A percentile compares a stretch with the other conserved stretches of the same genome.
These are phyloP conservation scores for Anabacerthia variegaticeps DNA, from an alignment of 2,797 vertebrate genomes.

Conservation along the genomic window DNA sequence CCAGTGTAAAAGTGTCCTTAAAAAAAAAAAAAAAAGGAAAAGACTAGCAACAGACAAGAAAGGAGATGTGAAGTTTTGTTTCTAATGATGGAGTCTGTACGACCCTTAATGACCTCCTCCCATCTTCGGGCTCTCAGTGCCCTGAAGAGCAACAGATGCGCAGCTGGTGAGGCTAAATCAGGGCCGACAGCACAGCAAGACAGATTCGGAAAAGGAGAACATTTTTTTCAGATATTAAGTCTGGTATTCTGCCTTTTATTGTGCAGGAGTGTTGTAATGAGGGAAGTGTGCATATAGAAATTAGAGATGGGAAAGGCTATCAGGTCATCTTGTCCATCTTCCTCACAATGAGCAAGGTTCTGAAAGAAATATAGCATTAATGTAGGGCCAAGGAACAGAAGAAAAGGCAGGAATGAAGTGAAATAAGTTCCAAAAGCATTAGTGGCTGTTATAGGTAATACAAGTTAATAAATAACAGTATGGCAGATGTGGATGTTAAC, in stretches of 20 bases:
- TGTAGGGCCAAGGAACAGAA: slow-evolving; percentile 15
- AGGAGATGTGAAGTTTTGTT: slow-evolving; percentile 21
- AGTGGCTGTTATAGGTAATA: background rate
- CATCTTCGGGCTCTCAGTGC: background rate
- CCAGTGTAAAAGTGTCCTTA: background rate
- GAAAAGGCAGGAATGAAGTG: slow-evolving; percentile 16
- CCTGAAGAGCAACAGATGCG: background rate
- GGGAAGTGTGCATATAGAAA: slow-evolving; percentile 53
- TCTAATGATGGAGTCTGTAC: slow-evolving; percentile 33
- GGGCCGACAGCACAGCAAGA: slow-evolving; percentile 28
- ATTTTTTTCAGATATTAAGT: slow-evolving; percentile 5
- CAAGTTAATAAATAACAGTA: slow-evolving; percentile 51
- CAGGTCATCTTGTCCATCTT: slow-evolving; percentile 42
- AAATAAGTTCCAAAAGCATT: slow-evolving; percentile 36
- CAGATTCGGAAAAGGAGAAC: background rate
- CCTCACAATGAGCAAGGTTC: background rate
- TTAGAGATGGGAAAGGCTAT: slow-evolving; percentile 37
- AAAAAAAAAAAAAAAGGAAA: background rate
- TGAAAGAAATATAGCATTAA: slow-evolving; percentile 22
- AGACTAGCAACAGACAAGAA: background rate
- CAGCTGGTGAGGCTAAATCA: slow-evolving; percentile 35
- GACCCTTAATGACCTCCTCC: slow-evolving; percentile 31
- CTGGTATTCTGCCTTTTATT: slow-evolving; percentile 50
- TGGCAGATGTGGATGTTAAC: slow-evolving; percentile 38
- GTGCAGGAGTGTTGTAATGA: slow-evolving; percentile 43